phyloP scores from a whole-genome alignment of 2,113 vertebrate species.

The Pyxicephalus adspersus region DNA sequence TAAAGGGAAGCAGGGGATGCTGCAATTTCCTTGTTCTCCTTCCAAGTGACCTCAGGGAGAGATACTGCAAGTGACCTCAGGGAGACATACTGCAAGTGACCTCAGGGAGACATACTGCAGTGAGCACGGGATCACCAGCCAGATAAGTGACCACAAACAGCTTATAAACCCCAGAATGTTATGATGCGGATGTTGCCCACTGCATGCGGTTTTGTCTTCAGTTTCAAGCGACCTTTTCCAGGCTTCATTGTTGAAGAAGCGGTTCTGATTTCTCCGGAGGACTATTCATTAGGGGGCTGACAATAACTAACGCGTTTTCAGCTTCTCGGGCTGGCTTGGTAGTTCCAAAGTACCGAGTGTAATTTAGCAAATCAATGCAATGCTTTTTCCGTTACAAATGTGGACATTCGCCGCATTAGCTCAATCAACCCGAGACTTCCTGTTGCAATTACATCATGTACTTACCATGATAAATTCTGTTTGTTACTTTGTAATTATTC shows the following conservation, averaged over 20 bases:
- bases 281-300: neutral
- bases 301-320: neutral
- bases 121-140: too few relatives aligned
- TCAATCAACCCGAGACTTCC: too few relatives aligned
- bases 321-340: neutral
- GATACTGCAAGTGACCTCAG: too few relatives aligned
- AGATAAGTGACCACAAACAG: neutral
- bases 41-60: too few relatives aligned
- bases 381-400: neutral
- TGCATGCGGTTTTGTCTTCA: neutral
- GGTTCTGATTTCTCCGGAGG: neutral
- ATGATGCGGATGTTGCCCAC: neutral
- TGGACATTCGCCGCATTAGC: neutral
- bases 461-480: too few relatives aligned
- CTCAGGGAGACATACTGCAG: too few relatives aligned
- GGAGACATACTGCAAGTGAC: too few relatives aligned
- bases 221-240: conserved; percentile 1
- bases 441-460: too few relatives aligned
- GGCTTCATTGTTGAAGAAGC: neutral
- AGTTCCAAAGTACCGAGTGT: neutral
- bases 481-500: too few relatives aligned
- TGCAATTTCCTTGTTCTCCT: too few relatives aligned
- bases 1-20: too few relatives aligned
- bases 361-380: neutral
- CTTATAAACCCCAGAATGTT: neutral